Evolutionary conservation across 1,140 invertebrate genomes (phyloP), one percentile per base, ranked within the genome.

Genomic region (Nasonia longicornis): DNA sequence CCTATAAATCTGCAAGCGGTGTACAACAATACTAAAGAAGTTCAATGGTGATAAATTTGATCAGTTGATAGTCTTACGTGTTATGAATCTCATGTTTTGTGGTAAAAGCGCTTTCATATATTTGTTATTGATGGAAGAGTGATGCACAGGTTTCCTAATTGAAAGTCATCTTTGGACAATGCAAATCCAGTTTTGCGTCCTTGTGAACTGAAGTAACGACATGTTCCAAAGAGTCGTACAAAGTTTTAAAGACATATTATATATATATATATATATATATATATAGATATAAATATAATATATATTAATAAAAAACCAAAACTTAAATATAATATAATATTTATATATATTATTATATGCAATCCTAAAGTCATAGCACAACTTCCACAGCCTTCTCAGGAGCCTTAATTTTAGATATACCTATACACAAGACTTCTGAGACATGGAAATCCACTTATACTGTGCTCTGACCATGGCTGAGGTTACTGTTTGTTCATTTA

Each of bases 191-290:
- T 73, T 73, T 79, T 74, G 71, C 8, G 29, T 82, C 71, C 29
- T 66, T 73, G 42, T 66, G 8, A 82, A 79, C 64, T 74, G 63
- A 74, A 78, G 16, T 67, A 78, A 79, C 11, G 35, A 82, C 3
- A 48, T 70, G 64, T 75, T 73, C 63, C 69, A 74, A 82, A 67
- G 70, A 78, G 22, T 82, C 76, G 77, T 82, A 79, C 72, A 82
- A 82, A 82, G 16, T 29, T 79, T 79, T 75, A 82, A 79, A 66
- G 11, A 38, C 72, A 58, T 58, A 42, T 42, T 26, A 71, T 48
- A 81, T 70, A 69, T 74, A 75, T 4, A 81, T 81, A 26, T 26
- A 26, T 26, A 26, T 26, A 26, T 26, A 26, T 26, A 26, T 26
- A 42, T 63, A 74, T 52, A 63, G 31, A 75, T 75, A 63, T 31